Evolutionary conservation across 2,888 invertebrate species (phyloP).

Genomic region (Agrenia bidenticulata): DNA sequence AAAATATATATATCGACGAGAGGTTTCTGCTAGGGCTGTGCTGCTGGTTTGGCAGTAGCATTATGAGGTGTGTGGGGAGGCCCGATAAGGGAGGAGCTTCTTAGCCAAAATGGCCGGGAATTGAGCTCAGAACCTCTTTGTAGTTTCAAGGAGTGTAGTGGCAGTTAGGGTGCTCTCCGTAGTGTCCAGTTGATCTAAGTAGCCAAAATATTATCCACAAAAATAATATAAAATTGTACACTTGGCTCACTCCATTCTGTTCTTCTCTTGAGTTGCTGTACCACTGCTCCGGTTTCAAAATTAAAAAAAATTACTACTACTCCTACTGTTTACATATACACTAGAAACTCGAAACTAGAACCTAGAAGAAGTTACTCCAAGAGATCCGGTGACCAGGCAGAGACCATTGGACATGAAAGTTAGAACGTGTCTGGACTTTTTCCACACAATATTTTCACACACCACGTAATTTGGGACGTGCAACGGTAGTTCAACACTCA

Average conservation of each 20-base stretch:
- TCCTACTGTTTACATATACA: too few species aligned
- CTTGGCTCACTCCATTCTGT: slow-evolving; percentile 8
- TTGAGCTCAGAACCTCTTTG: slow-evolving; percentile 50
- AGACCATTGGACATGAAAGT: too few species aligned
- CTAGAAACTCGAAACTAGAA: too few species aligned
- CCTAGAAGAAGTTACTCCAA: too few species aligned
- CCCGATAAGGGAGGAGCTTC: slow-evolving; percentile 47
- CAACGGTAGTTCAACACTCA: too few species aligned
- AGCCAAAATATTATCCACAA: slow-evolving; percentile 4
- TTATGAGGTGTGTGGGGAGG: slow-evolving; percentile 10
- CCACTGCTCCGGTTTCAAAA: too few species aligned
- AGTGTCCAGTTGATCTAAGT: slow-evolving; percentile 45
- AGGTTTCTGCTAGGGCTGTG: slow-evolving; percentile 2
- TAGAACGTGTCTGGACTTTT: too few species aligned
- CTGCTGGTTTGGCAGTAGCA: neutral
- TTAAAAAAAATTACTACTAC: too few species aligned
- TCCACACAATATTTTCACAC: too few species aligned
- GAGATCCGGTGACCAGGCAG: too few species aligned
- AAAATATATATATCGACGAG: too few species aligned
- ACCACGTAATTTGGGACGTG: too few species aligned
- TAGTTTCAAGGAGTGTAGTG: slow-evolving; percentile 53
- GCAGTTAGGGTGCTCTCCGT: slow-evolving; percentile 51
- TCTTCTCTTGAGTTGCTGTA: neutral
- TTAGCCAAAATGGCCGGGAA: slow-evolving; percentile 51
- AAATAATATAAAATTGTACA: neutral